These are phyloP conservation scores for Eretmocerus hayati DNA, from an alignment of 2,888 invertebrate genomes.

Conservation along the genomic window DNA sequence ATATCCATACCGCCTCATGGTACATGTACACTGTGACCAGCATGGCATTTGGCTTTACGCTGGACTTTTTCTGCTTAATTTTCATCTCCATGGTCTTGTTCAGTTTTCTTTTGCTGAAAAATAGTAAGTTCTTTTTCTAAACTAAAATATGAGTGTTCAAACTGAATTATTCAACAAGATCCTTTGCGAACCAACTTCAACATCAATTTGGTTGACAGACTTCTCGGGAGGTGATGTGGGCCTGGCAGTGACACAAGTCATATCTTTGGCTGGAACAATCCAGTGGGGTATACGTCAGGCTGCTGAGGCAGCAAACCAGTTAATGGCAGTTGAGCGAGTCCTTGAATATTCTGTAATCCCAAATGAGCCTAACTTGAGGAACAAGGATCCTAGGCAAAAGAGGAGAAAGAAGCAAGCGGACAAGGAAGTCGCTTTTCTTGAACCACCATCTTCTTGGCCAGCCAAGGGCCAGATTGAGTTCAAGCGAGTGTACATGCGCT, in stretches of 20 bases:
- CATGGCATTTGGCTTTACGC: slow-evolving; percentile 59
- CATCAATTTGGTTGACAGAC: slow-evolving; percentile 32
- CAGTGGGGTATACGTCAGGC: slow-evolving; percentile 80
- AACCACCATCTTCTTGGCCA: slow-evolving; percentile 35
- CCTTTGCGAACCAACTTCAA: slow-evolving; percentile 50
- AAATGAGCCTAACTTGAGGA: slow-evolving; percentile 47
- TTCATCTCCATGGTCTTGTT: slow-evolving; percentile 59
- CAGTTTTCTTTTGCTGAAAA: slow-evolving; percentile 56
- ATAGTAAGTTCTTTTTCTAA: too few relatives aligned
- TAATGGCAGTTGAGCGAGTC: slow-evolving; percentile 78
- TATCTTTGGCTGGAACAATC: slow-evolving; percentile 49
- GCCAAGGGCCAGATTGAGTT: slow-evolving; percentile 35
- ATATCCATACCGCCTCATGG: slow-evolving; percentile 60
- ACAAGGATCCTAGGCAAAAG: slow-evolving; percentile 21
- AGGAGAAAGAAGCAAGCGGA: slow-evolving; percentile 13
- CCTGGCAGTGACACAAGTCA: slow-evolving; percentile 46
- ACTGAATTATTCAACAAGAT: not conserved
- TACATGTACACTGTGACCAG: slow-evolving; percentile 55
- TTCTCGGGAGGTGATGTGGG: slow-evolving; percentile 43
- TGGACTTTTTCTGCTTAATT: slow-evolving; percentile 56
- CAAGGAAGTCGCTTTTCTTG: slow-evolving; percentile 4
- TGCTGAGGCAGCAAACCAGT: slow-evolving; percentile 71
- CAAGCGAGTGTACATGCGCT: slow-evolving; percentile 44
- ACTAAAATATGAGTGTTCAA: not conserved
- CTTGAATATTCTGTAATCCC: slow-evolving; percentile 70